A percentile compares a stretch with the other conserved stretches of the same genome.
Evolutionary conservation across 1,140 invertebrate genomes (phyloP).

Genomic region (Drosophila asahinai): DNA sequence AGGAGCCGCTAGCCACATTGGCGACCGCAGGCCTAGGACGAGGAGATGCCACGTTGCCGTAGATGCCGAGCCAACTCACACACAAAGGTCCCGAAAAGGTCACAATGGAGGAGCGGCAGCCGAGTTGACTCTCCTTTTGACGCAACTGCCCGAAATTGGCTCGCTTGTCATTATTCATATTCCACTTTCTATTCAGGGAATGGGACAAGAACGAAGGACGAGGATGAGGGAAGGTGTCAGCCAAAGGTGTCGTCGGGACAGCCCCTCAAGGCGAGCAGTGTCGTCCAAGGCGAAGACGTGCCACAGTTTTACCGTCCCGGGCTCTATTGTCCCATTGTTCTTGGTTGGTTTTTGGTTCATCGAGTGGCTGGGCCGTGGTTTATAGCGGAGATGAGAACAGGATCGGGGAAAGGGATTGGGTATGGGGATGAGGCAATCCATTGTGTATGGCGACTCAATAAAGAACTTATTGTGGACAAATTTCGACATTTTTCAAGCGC

Average conservation of each 20-base stretch:
- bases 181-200: constrained; percentile 69
- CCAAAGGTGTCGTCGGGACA: constrained; percentile 72
- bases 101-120: constrained; percentile 47
- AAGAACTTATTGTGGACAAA: constrained; percentile 84
- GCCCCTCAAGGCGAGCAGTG: constrained; percentile 23
- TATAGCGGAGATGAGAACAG: constrained; percentile 55
- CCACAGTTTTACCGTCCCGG: constrained; percentile 63
- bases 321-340: constrained; percentile 53
- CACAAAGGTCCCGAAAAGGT: constrained; percentile 47
- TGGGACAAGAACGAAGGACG: constrained; percentile 14
- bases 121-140: constrained; percentile 58
- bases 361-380: constrained; percentile 72
- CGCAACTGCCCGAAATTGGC: constrained; percentile 79
- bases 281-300: constrained; percentile 62
- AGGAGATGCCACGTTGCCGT: constrained; percentile 38
- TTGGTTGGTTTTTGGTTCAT: constrained; percentile 57
- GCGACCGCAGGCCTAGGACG: constrained; percentile 63
- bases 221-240: constrained; percentile 69
- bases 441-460: constrained; percentile 79
- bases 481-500: constrained; percentile 77
- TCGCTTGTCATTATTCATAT: constrained; percentile 81
- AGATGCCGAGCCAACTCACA: constrained; percentile 23
- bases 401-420: constrained; percentile 3
- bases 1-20: constrained; percentile 58
- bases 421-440: constrained; percentile 59